These are phyloP conservation scores for Momotus momota DNA, from an alignment of 2,797 vertebrate species.

Conservation along the genomic window DNA sequence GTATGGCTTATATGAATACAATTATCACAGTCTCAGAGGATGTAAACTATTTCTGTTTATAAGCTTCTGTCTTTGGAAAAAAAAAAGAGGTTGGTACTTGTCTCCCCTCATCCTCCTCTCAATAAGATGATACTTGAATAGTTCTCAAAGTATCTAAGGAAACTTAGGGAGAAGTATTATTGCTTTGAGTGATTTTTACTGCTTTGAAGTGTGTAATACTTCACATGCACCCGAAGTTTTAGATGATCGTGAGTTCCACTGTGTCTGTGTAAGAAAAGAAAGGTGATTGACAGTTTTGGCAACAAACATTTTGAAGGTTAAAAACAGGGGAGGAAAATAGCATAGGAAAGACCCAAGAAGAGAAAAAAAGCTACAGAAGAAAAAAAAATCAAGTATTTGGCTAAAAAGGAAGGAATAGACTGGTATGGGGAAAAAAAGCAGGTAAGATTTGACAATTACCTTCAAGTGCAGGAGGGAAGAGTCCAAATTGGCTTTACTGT, in stretches of 20 bases:
- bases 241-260: not conserved
- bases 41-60: not conserved
- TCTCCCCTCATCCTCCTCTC: not conserved
- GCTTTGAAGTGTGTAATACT: not conserved
- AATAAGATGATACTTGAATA: not conserved
- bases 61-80: not conserved
- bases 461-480: not conserved
- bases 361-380: not conserved
- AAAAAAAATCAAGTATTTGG: not conserved
- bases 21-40: not conserved
- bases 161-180: not conserved
- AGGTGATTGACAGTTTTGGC: not conserved
- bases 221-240: not conserved
- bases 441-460: not conserved
- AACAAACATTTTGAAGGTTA: not conserved
- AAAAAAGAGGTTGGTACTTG: not conserved
- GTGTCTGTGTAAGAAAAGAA: not conserved
- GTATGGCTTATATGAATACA: not conserved
- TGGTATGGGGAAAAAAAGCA: not conserved
- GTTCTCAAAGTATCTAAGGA: not conserved
- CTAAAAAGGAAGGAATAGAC: not conserved
- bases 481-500: not conserved
- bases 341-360: not conserved
- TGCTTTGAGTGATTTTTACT: not conserved
- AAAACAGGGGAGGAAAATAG: accelerated